A percentile compares a stretch with the other conserved stretches of the same genome.
Evolutionary conservation across 2,888 invertebrate genomes (phyloP).

Genomic region (Drosophila mettleri): DNA sequence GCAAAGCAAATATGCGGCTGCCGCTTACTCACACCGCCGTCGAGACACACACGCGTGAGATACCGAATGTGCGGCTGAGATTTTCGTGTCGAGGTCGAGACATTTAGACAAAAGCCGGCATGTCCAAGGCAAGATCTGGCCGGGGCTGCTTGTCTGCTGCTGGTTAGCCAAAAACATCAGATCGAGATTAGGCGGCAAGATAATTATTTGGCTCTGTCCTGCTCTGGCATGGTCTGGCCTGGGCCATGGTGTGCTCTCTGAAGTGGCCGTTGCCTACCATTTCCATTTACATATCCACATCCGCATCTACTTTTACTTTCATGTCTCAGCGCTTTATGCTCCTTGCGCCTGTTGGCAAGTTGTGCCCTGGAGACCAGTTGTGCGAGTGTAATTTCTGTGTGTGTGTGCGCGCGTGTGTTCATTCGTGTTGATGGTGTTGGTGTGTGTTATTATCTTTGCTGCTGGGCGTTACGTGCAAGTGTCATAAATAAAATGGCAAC

Average conservation of each 20-base stretch:
- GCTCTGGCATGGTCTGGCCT: slow-evolving; percentile 40
- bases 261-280: slow-evolving; percentile 39
- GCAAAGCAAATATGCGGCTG: slow-evolving; percentile 45
- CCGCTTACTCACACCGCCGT: slow-evolving; percentile 18
- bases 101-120: slow-evolving; percentile 65
- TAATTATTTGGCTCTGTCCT: slow-evolving; percentile 70
- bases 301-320: slow-evolving; percentile 64
- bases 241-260: slow-evolving; percentile 49
- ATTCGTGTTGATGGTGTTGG: slow-evolving; percentile 6
- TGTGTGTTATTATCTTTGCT: slow-evolving; percentile 70
- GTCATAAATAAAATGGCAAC: slow-evolving; percentile 79
- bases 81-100: slow-evolving; percentile 49
- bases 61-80: slow-evolving; percentile 48
- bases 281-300: slow-evolving; percentile 42
- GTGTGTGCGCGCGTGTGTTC: slow-evolving; percentile 35
- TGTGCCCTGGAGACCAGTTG: slow-evolving; percentile 77
- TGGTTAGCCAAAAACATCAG: slow-evolving; percentile 50
- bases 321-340: slow-evolving; percentile 73
- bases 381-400: slow-evolving; percentile 60
- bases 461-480: slow-evolving; percentile 75
- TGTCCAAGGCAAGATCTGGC: slow-evolving; percentile 53
- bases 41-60: slow-evolving; percentile 4
- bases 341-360: slow-evolving; percentile 75
- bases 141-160: slow-evolving; percentile 26
- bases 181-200: slow-evolving; percentile 72